These are phyloP conservation scores for Styela clava DNA, from an alignment of 23 tunicate genomes.

Conservation along the genomic window DNA sequence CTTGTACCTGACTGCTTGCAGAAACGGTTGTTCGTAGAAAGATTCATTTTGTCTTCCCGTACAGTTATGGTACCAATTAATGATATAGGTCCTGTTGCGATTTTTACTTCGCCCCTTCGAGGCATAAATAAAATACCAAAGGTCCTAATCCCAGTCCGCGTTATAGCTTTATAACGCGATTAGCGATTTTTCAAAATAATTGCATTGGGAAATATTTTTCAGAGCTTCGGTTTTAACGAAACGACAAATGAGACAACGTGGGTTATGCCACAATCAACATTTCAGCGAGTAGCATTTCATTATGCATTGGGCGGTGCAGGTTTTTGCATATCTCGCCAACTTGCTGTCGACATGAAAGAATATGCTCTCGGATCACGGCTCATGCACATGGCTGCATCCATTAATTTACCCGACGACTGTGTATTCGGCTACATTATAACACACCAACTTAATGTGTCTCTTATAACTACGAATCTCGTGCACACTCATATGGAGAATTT, in stretches of 20 bases:
- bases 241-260: constrained; percentile 17
- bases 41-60: too few relatives aligned
- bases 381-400: constrained; percentile 48
- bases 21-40: too few relatives aligned
- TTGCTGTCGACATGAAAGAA: constrained; percentile 27
- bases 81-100: too few relatives aligned
- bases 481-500: constrained; percentile 42
- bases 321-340: constrained; percentile 44
- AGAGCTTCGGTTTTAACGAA: neutral
- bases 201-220: too few relatives aligned
- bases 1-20: too few relatives aligned
- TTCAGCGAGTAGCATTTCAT: constrained; percentile 42
- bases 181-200: too few relatives aligned
- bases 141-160: too few relatives aligned
- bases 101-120: too few relatives aligned
- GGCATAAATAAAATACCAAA: too few relatives aligned
- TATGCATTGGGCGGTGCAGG: constrained; percentile 64
- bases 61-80: too few relatives aligned
- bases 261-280: constrained; percentile 10
- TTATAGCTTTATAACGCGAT: too few relatives aligned
- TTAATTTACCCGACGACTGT: constrained; percentile 68
- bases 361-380: constrained; percentile 35
- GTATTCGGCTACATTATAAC: constrained; percentile 68
- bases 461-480: constrained; percentile 29
- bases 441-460: constrained; percentile 48